A percentile compares a stretch with the other conserved stretches of the same genome.
phyloP scores from a whole-genome alignment of 2,797 vertebrate species.

The Sternotherus odoratus region DNA sequence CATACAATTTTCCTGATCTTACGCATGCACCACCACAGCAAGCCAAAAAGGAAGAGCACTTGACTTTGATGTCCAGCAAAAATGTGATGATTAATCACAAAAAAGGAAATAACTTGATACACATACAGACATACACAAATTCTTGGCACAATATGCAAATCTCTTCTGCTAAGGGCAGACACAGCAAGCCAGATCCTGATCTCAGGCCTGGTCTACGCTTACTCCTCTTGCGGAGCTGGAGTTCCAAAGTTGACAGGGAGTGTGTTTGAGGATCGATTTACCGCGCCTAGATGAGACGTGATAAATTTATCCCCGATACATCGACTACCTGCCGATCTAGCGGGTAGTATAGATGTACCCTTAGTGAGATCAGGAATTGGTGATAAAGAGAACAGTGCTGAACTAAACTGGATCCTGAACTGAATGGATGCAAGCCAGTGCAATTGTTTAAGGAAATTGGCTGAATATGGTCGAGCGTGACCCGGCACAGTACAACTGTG shows the following conservation, averaged over 20 bases:
- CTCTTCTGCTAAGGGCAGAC: neutral
- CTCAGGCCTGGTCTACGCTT: neutral
- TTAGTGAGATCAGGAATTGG: fast-evolving
- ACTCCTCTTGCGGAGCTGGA: too few relatives aligned
- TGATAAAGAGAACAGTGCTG: neutral
- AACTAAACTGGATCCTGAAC: neutral
- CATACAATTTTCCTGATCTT: neutral
- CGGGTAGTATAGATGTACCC: too few relatives aligned
- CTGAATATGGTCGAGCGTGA: fast-evolving
- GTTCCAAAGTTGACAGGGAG: too few relatives aligned
- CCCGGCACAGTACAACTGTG: neutral
- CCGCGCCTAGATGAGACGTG: too few relatives aligned
- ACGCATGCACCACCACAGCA: neutral
- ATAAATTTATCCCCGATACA: too few relatives aligned
- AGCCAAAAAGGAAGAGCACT: slow-evolving; percentile 52
- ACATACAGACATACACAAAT: neutral
- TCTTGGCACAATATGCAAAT: neutral
- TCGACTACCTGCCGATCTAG: too few relatives aligned
- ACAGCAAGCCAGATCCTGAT: fast-evolving
- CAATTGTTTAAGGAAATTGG: neutral
- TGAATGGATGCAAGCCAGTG: neutral
- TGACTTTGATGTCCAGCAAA: slow-evolving; percentile 37
- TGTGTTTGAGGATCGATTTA: too few relatives aligned
- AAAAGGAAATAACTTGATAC: neutral
- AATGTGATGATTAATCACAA: neutral